Percentiles rank a stretch among this genome's conserved stretches.
Conservation (phyloP, 1,140 invertebrate species). For the Drosophila tsacasi region DNA sequence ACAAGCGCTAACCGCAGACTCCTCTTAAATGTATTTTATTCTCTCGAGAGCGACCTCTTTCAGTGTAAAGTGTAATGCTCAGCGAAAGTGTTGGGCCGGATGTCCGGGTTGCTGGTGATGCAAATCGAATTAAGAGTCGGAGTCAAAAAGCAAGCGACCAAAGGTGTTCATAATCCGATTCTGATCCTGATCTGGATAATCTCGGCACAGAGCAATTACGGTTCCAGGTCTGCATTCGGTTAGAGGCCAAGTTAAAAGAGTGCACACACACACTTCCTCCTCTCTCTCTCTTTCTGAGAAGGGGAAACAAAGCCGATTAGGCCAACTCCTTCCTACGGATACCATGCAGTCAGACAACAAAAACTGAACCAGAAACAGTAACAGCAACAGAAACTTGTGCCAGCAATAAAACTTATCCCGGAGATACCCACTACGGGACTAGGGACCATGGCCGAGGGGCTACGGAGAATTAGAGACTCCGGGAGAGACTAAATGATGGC, state of each 20-base stretch:
- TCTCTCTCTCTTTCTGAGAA: no score
- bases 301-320: slow-evolving; percentile 41
- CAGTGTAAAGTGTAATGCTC: slow-evolving; percentile 1
- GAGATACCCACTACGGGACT: neutral
- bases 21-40: neutral
- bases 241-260: neutral
- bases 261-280: neutral
- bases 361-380: slow-evolving; percentile 9
- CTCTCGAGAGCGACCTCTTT: neutral
- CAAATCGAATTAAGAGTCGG: slow-evolving; percentile 15
- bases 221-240: neutral
- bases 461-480: slow-evolving; percentile 7
- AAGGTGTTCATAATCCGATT: slow-evolving; percentile 44
- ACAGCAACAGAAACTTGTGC: slow-evolving; percentile 29
- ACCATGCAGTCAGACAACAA: slow-evolving; percentile 26
- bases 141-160: slow-evolving; percentile 19
- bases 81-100: neutral
- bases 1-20: neutral
- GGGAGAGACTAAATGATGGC: slow-evolving; percentile 35
- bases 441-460: neutral
- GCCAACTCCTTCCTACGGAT: slow-evolving; percentile 9
- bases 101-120: neutral
- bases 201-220: slow-evolving; percentile 26
- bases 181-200: slow-evolving; percentile 45
- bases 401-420: slow-evolving; percentile 41